phyloP scores from a whole-genome alignment of 2,888 invertebrate genomes.

The Orthosia gracilis region DNA sequence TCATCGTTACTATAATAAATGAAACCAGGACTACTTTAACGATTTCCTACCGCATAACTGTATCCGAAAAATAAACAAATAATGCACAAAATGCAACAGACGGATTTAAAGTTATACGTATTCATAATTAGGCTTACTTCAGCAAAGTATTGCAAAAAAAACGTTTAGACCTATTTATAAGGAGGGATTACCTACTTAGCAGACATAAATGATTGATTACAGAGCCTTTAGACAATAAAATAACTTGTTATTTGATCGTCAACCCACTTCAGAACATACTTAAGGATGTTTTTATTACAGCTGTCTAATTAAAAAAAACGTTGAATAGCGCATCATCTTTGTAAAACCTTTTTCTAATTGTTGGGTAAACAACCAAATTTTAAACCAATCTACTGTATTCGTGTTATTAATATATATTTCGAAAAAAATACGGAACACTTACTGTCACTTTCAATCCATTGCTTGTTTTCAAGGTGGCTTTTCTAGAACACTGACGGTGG shows the following conservation, averaged over 20 bases:
- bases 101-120: constrained; percentile 53
- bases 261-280: neutral
- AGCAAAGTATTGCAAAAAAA: constrained; percentile 59
- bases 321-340: neutral
- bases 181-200: constrained; percentile 64
- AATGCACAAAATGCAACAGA: constrained; percentile 47
- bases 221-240: constrained; percentile 64
- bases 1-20: constrained; percentile 10
- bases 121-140: constrained; percentile 65
- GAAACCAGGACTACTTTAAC: neutral
- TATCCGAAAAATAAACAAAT: constrained; percentile 58
- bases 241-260: constrained; percentile 67
- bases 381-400: too few species aligned
- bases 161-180: constrained; percentile 70
- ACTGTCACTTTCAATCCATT: neutral
- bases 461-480: neutral
- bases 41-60: constrained; percentile 72
- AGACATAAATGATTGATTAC: constrained; percentile 75
- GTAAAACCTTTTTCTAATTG: neutral
- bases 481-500: neutral
- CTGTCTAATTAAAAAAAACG: neutral
- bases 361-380: neutral
- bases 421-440: neutral
- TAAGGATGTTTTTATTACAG: constrained; percentile 27
- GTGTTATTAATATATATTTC: too few species aligned